Conservation (phyloP, 1,140 invertebrate species). For the Pseudoatta argentina region DNA sequence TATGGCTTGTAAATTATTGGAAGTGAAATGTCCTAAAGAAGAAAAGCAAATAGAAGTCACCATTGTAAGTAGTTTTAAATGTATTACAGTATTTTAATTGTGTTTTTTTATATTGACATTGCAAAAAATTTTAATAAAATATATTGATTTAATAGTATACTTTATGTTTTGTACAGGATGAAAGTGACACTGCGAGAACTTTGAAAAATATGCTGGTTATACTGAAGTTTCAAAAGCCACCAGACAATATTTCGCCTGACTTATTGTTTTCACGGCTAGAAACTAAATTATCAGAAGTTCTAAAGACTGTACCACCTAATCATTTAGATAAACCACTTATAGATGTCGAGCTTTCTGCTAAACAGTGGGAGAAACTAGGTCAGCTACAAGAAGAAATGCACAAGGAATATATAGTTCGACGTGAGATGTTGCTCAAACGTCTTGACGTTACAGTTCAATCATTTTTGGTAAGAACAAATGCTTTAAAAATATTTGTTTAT, state of each 20-base stretch:
- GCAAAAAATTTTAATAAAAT: background rate
- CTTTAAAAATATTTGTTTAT: background rate
- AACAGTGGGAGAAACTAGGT: constrained; percentile 93
- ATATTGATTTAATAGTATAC: background rate
- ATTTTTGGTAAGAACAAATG: constrained; percentile 89
- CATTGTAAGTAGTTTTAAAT: constrained; percentile 84
- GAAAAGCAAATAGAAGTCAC: constrained; percentile 87
- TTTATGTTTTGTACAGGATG: constrained; percentile 87
- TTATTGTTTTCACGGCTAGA: constrained; percentile 93
- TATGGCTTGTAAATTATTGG: constrained; percentile 92
- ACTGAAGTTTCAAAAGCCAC: constrained; percentile 94
- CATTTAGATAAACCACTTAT: constrained; percentile 93
- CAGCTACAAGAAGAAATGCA: constrained; percentile 90
- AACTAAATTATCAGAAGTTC: constrained; percentile 90
- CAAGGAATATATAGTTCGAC: constrained; percentile 93
- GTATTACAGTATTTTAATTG: background rate
- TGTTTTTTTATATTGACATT: background rate
- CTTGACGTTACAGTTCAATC: constrained; percentile 98
- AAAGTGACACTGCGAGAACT: constrained; percentile 92
- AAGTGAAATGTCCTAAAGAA: constrained; percentile 88
- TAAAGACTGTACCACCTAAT: constrained; percentile 88
- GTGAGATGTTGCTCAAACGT: constrained; percentile 95
- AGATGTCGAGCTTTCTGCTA: constrained; percentile 90
- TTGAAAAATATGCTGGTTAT: constrained; percentile 92
- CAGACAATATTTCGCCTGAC: constrained; percentile 91